phyloP scores from a whole-genome alignment of 1,140 invertebrate species.

The Lasioglossum albipes region DNA sequence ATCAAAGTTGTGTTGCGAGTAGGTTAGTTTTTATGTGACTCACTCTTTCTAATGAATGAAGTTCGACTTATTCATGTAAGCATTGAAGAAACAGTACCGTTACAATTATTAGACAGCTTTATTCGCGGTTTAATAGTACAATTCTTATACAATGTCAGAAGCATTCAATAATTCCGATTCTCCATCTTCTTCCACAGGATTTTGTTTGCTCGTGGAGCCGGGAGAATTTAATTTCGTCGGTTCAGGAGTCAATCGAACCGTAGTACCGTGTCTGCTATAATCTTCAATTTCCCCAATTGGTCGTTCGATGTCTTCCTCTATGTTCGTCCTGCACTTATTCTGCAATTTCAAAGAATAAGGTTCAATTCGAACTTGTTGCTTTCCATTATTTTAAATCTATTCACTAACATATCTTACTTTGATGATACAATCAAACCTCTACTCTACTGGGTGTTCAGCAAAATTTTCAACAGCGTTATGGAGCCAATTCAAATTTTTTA shows the following conservation, averaged over 20 bases:
- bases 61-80: neutral
- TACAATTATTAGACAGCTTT: neutral
- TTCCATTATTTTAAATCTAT: too few relatives aligned
- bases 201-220: constrained; percentile 37
- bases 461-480: too few relatives aligned
- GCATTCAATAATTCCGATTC: constrained; percentile 44
- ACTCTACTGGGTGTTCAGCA: too few relatives aligned
- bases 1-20: neutral
- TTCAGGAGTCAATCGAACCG: constrained; percentile 54
- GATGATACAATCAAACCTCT: too few relatives aligned
- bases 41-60: neutral
- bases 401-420: too few relatives aligned
- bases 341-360: constrained; percentile 5
- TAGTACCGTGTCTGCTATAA: constrained; percentile 54
- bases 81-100: neutral
- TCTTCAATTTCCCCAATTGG: constrained; percentile 56
- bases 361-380: neutral
- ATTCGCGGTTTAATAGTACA: constrained; percentile 19
- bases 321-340: constrained; percentile 41
- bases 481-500: too few relatives aligned
- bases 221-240: constrained; percentile 57
- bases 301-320: constrained; percentile 36
- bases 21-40: neutral
- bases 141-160: constrained; percentile 28
- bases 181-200: constrained; percentile 42